phyloP scores from a whole-genome alignment of 2,888 invertebrate species.

The Hypsopygia costalis region DNA sequence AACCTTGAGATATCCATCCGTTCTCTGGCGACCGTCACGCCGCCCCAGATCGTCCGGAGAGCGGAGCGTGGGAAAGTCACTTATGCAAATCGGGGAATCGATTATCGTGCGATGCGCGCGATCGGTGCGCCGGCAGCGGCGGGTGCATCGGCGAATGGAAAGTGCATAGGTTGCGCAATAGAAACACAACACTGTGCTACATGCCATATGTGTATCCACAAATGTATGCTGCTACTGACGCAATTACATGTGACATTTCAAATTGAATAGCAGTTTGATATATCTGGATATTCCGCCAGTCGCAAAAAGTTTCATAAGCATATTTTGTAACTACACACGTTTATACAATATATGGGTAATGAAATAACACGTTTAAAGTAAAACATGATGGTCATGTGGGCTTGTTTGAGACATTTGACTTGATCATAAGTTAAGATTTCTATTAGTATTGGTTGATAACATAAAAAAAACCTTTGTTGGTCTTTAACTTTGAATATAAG shows the following conservation, averaged over 20 bases:
- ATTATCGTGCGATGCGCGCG: slow-evolving; percentile 53
- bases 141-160: slow-evolving; percentile 50
- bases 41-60: slow-evolving; percentile 58
- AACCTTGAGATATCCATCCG: slow-evolving; percentile 65
- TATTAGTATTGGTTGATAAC: too few species aligned
- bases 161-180: slow-evolving; percentile 64
- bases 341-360: too few species aligned
- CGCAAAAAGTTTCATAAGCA: too few species aligned
- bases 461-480: too few species aligned
- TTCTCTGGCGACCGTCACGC: slow-evolving; percentile 56
- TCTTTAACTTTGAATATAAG: too few species aligned
- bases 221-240: slow-evolving; percentile 1
- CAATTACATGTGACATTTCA: not conserved
- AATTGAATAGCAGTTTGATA: not conserved
- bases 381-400: too few species aligned
- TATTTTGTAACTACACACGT: slow-evolving; percentile 1
- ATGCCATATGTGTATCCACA: slow-evolving; percentile 9
- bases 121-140: slow-evolving; percentile 30
- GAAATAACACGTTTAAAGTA: too few species aligned
- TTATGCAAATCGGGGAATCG: slow-evolving; percentile 72
- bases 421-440: too few species aligned
- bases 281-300: not conserved
- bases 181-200: slow-evolving; percentile 6
- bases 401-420: too few species aligned
- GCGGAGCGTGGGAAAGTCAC: slow-evolving; percentile 71